Evolutionary conservation across 2,797 vertebrate species (phyloP), one percentile per base, ranked within the genome.

Genomic region (Enteromius afrohamiltoni): DNA sequence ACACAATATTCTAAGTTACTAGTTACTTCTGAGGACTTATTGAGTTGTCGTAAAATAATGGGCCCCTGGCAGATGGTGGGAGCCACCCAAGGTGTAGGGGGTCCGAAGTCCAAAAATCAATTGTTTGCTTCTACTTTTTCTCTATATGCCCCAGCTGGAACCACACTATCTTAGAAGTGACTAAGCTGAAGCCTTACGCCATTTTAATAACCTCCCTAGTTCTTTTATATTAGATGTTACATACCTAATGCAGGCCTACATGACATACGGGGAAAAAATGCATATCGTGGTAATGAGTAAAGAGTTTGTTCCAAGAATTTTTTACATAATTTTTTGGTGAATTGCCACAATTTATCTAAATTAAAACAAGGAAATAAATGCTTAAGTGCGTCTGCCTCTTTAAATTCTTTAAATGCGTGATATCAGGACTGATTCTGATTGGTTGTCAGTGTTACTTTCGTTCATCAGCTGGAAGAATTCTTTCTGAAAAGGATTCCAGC

Each of bases 11-110:
- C 11, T 21, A 55, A 65, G n/a, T 4, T 8, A 73, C 23, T 73
- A 65, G 74, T 47, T 23, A 70, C 68, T 78, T 74, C 51, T 29
- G n/a, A 79, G 55, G 10, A 62, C 42, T 77, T 51, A 82, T 51
- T 37, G 62, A 75, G 83, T 53, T 88, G 84, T 79, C 71, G 11
- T 76, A 31, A 85, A n/a, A 83, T 73, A n/a, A 84, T 58, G 64
- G 77, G 45, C n/a, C 45, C 31, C 42, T 49, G 79, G 71, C 87
- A 88, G 82, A 87, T 88, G 86, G 84, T 68, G 29, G 58, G 62
- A 76, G 80, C 69, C 45, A 68, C 62, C 42, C 40, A 26, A 55
- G n/a, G 64, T 82, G 69, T 73, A 70, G n/a, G 73, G 29, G 13
- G 51, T 23, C 21, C 13, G 0, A 76, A 40, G 73, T 40, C 21